These are phyloP conservation scores for Lycaena phlaeas DNA, from an alignment of 2,888 invertebrate species.

Conservation along the genomic window DNA sequence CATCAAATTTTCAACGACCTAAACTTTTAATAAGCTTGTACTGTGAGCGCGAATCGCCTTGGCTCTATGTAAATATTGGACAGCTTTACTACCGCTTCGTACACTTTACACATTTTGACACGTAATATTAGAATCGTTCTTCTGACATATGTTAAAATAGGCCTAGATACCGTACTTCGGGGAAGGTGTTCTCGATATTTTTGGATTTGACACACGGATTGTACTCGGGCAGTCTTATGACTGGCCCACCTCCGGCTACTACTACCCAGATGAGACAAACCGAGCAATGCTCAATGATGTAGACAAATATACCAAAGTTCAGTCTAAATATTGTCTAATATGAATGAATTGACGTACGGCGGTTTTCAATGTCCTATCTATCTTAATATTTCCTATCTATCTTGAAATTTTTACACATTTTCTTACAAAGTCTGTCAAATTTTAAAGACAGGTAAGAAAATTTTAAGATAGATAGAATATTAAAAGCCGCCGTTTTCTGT, in stretches of 20 bases:
- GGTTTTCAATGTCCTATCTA: too few relatives aligned
- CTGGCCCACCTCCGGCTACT: too few relatives aligned
- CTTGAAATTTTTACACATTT: too few relatives aligned
- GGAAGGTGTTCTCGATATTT: background rate
- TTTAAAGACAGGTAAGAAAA: too few relatives aligned
- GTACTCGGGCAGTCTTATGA: background rate
- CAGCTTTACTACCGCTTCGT: constrained; percentile 52
- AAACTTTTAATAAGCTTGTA: constrained; percentile 43
- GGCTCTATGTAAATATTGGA: constrained; percentile 51
- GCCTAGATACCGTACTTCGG: constrained; percentile 29
- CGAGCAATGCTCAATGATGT: too few relatives aligned
- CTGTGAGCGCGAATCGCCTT: constrained; percentile 35
- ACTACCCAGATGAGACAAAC: background rate
- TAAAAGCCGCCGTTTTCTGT: too few relatives aligned
- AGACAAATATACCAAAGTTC: too few relatives aligned
- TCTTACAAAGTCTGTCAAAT: too few relatives aligned
- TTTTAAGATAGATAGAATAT: too few relatives aligned
- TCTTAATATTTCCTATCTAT: too few relatives aligned
- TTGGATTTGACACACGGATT: background rate
- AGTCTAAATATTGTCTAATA: too few relatives aligned
- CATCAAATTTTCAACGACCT: constrained; percentile 17
- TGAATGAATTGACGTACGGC: too few relatives aligned
- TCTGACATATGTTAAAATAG: constrained; percentile 40
- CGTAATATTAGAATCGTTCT: constrained; percentile 39
- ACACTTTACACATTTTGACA: constrained; percentile 57